These are phyloP conservation scores for Macheiramphus alcinus DNA, from an alignment of 2,113 vertebrate species.

Conservation along the genomic window DNA sequence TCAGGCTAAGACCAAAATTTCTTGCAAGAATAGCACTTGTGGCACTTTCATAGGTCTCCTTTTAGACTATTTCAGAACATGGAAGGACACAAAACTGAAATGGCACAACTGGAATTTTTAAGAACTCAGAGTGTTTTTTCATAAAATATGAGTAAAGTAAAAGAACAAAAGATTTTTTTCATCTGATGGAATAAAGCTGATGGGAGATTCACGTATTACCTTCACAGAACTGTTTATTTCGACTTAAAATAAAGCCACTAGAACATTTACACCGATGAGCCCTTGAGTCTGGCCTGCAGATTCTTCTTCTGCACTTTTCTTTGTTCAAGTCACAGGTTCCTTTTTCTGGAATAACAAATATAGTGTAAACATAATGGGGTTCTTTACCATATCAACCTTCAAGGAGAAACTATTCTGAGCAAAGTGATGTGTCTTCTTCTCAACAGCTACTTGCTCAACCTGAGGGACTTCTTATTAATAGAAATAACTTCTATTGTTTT, in stretches of 20 bases:
- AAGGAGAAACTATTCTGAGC: neutral
- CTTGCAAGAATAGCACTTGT: neutral
- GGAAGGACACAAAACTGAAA: neutral
- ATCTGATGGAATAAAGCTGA: neutral
- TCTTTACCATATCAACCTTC: neutral
- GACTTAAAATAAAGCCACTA: conserved; percentile 80
- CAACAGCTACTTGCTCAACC: neutral
- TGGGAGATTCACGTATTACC: conserved; percentile 60
- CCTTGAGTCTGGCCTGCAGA: conserved; percentile 64
- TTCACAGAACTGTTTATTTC: conserved; percentile 83
- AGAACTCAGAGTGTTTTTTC: neutral
- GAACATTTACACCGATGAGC: conserved; percentile 75
- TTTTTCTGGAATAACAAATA: conserved; percentile 55
- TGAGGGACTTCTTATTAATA: neutral
- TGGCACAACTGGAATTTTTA: neutral
- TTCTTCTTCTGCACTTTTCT: conserved; percentile 62
- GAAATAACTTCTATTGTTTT: neutral
- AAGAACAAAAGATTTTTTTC: neutral
- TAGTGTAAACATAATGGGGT: neutral
- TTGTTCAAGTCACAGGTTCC: conserved; percentile 64
- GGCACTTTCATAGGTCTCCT: neutral
- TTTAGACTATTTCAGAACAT: neutral
- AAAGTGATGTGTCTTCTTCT: neutral
- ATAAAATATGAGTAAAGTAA: neutral
- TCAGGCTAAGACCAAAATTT: neutral